phyloP scores from a whole-genome alignment of 2,113 vertebrate species.

The Marmota monax region DNA sequence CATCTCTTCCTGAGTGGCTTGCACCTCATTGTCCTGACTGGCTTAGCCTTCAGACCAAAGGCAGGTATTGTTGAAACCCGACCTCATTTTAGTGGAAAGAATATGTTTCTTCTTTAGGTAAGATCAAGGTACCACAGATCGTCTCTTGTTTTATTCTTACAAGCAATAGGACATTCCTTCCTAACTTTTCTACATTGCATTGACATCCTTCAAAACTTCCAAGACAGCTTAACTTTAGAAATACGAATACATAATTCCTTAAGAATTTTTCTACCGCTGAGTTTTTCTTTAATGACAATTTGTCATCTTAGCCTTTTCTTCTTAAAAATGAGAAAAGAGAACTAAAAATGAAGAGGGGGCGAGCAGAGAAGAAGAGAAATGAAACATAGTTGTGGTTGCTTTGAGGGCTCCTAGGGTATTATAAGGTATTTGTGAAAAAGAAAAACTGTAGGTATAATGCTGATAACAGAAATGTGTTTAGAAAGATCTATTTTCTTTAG shows the following conservation, averaged over 20 bases:
- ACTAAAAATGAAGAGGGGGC: slow-evolving; percentile 46
- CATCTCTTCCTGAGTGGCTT: slow-evolving; percentile 68
- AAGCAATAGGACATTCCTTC: slow-evolving; percentile 70
- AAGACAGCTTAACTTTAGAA: slow-evolving; percentile 68
- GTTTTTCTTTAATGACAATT: slow-evolving; percentile 77
- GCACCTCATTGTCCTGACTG: slow-evolving; percentile 77
- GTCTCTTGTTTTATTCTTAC: slow-evolving; percentile 76
- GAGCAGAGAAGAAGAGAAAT: slow-evolving; percentile 39
- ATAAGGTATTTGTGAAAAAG: slow-evolving; percentile 55
- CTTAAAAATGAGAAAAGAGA: slow-evolving; percentile 66
- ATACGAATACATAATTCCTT: slow-evolving; percentile 75
- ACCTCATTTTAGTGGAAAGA: slow-evolving; percentile 71
- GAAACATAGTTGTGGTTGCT: slow-evolving; percentile 49
- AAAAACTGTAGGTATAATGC: slow-evolving; percentile 1
- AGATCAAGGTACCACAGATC: slow-evolving; percentile 55
- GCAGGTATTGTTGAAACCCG: slow-evolving; percentile 72
- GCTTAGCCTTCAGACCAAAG: slow-evolving; percentile 80
- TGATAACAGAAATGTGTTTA: slow-evolving; percentile 43
- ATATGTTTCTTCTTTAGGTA: slow-evolving; percentile 65
- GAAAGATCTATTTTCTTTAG: slow-evolving; percentile 33
- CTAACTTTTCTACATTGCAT: slow-evolving; percentile 62
- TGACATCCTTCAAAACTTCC: slow-evolving; percentile 63
- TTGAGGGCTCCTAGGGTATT: slow-evolving; percentile 18
- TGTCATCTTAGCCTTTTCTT: slow-evolving; percentile 67
- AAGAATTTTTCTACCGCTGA: slow-evolving; percentile 68